Evolutionary conservation across 2,797 vertebrate genomes (phyloP), one percentile per base, ranked within the genome.

Genomic region (Argyrosomus regius): DNA sequence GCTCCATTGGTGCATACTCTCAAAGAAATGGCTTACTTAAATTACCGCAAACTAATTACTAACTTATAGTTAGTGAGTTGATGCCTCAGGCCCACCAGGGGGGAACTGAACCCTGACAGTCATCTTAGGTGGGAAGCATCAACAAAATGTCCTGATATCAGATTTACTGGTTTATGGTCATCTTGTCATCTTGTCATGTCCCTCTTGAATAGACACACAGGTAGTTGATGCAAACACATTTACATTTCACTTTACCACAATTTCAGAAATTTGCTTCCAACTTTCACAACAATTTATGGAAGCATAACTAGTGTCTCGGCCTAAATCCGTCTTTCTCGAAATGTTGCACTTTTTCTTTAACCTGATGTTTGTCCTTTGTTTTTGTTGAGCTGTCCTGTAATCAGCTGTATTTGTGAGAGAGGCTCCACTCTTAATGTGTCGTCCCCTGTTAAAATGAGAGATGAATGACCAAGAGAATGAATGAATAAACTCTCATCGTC

Each of bases 401-500:
- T 81, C 48, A 71, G 52, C 46, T 45, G 39, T 13, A 50, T 62
- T 60, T 83, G 50, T 56, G 45, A 28, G 48, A 46, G n/a, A 48
- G 57, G 60, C 64, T 73, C 57, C 50, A 67, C 31, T 76, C 46
- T 63, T 45, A 24, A 67, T 50, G 69, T 58, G 52, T 60, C 9
- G 6, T 48, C 54, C 73, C 22, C 53, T 64, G 39, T 71, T 69
- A 71, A 61, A 76, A 18, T 48, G 35, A 58, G 11, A 43, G 72
- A 84, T 80, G 78, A 87, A 81, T 84, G 78, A 82, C 62, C 43
- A 10, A 28, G 75, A 70, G 26, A 75, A 85, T 80, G 74, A 85
- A 83, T 69, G 65, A 83, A 85, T 71, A 77, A 72, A 82, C 76
- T 83, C 64, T 57, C 39, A 18, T 61, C 18, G n/a, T 79, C 78